These are phyloP conservation scores for Melangyna quadrimaculata DNA, from an alignment of 2,888 invertebrate species.

Conservation along the genomic window DNA sequence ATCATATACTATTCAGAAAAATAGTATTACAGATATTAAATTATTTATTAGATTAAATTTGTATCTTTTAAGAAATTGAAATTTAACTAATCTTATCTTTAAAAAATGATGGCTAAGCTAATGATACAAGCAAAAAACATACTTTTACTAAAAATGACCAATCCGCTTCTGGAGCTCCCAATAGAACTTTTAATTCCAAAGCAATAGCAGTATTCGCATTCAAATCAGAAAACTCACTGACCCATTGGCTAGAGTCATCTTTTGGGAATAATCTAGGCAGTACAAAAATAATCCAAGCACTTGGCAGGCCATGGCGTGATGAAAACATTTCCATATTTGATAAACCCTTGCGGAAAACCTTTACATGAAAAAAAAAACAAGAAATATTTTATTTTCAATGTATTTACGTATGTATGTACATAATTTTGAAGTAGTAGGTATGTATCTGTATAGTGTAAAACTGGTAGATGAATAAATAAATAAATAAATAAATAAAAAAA, in stretches of 20 bases:
- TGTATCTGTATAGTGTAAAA: too few species aligned
- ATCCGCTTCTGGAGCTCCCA: constrained; percentile 89
- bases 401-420: neutral
- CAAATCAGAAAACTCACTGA: constrained; percentile 82
- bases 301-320: constrained; percentile 83
- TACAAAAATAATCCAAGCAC: constrained; percentile 87
- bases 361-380: neutral
- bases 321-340: constrained; percentile 83
- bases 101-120: too few species aligned
- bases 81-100: too few species aligned
- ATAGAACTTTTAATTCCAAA: constrained; percentile 86
- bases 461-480: too few species aligned
- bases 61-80: too few species aligned
- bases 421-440: too few species aligned
- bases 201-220: constrained; percentile 85
- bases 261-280: constrained; percentile 84
- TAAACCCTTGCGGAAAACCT: constrained; percentile 84
- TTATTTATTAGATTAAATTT: too few species aligned
- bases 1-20: too few species aligned
- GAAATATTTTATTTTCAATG: neutral
- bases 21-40: too few species aligned
- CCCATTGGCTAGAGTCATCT: constrained; percentile 80
- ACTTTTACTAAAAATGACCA: constrained; percentile 90
- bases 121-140: too few species aligned
- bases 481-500: too few species aligned